Percentiles rank a stretch among this genome's conserved stretches.
Conservation (phyloP, 2,113 vertebrate genomes). For the Scartelaos histophorus region DNA sequence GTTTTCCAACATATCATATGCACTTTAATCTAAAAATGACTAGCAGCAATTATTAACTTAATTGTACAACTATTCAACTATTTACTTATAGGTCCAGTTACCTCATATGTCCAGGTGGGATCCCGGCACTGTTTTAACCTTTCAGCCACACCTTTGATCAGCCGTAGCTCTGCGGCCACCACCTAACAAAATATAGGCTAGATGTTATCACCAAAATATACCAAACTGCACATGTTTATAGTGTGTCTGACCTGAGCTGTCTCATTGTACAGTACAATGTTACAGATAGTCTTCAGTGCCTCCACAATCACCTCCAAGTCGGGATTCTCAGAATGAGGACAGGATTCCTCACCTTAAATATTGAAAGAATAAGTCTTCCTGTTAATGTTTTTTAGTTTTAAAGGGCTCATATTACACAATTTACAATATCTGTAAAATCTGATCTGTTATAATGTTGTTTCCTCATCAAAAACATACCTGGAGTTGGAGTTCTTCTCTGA, state of each 20-base stretch:
- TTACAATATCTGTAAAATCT: too few relatives aligned
- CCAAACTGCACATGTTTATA: not conserved
- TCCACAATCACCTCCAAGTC: constrained; percentile 87
- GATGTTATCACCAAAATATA: not conserved
- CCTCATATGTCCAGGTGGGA: constrained; percentile 80
- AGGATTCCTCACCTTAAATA: constrained; percentile 14
- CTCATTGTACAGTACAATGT: constrained; percentile 86
- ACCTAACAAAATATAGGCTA: constrained; percentile 53
- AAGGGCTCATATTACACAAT: too few relatives aligned
- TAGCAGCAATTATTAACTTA: not conserved
- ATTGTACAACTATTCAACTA: not conserved
- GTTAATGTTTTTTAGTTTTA: not conserved
- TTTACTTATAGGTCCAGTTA: constrained; percentile 7
- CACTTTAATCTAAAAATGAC: not conserved
- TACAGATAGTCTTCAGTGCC: constrained; percentile 91
- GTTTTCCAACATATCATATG: too few relatives aligned
- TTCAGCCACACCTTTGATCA: constrained; percentile 80
- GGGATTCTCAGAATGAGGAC: constrained; percentile 61
- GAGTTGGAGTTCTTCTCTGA: too few relatives aligned
- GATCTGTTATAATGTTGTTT: too few relatives aligned
- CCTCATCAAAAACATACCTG: too few relatives aligned
- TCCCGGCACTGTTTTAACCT: constrained; percentile 82
- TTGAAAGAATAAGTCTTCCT: not conserved
- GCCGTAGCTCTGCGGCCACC: constrained; percentile 75
- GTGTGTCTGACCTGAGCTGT: constrained; percentile 71